A percentile compares a stretch with the other conserved stretches of the same genome.
phyloP scores from a whole-genome alignment of 2,888 invertebrate species.

The Anthophora plumipes region DNA sequence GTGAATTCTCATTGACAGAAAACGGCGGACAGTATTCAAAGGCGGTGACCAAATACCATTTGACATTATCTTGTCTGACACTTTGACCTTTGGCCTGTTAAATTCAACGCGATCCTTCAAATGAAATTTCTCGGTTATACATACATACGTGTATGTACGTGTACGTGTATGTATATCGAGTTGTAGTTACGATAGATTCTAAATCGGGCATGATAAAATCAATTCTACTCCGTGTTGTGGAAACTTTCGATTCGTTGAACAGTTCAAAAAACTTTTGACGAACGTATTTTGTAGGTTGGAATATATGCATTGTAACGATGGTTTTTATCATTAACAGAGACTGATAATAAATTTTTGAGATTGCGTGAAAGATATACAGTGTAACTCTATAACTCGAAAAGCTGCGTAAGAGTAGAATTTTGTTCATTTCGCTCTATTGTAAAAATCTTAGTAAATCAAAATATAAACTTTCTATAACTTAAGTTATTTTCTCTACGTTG shows the following conservation, averaged over 20 bases:
- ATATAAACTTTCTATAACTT: no score
- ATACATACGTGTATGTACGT: neutral
- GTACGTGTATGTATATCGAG: neutral
- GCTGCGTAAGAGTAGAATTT: no score
- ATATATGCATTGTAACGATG: no score
- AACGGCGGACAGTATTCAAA: slow-evolving; percentile 37
- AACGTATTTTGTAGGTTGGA: no score
- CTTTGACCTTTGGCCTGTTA: slow-evolving; percentile 41
- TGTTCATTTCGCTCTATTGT: no score
- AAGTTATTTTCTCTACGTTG: no score
- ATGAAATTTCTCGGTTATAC: slow-evolving; percentile 18
- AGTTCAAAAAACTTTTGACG: no score
- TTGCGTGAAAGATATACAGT: no score
- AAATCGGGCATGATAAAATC: neutral
- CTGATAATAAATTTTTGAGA: no score
- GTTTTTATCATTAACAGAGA: no score
- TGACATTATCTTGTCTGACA: slow-evolving; percentile 30
- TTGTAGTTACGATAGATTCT: neutral
- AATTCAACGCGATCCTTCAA: slow-evolving; percentile 18
- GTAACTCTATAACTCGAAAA: no score
- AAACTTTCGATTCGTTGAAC: neutral
- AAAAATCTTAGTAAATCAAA: no score
- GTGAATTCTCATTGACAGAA: slow-evolving; percentile 5
- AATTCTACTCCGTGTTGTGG: neutral
- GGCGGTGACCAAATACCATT: slow-evolving; percentile 35